phyloP scores from a whole-genome alignment of 2,113 vertebrate species.

The Alexandromys fortis region DNA sequence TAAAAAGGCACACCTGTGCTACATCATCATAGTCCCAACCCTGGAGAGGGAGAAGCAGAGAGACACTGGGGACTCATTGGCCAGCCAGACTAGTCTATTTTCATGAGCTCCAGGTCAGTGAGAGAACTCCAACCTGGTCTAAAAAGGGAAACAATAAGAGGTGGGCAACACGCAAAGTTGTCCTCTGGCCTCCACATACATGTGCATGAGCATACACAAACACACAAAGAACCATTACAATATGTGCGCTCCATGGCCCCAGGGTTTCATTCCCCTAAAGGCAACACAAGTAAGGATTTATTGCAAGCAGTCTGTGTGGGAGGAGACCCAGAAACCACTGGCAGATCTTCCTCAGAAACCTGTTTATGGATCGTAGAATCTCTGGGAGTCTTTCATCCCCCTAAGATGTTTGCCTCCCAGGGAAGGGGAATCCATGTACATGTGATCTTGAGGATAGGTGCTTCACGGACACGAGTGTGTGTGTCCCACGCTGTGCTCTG shows the following conservation, averaged over 20 bases:
- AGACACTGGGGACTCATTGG: not conserved
- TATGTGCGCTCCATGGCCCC: not conserved
- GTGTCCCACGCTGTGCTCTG: not conserved
- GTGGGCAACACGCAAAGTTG: not conserved
- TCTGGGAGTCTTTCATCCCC: not conserved
- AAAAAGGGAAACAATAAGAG: not conserved
- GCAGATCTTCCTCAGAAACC: not conserved
- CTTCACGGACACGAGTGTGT: accelerated
- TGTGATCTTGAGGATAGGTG: not conserved
- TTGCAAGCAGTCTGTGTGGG: not conserved
- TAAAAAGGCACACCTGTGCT: not conserved
- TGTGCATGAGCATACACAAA: not conserved
- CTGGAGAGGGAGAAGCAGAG: not conserved
- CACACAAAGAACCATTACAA: not conserved
- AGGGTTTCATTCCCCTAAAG: not conserved
- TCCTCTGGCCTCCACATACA: not conserved
- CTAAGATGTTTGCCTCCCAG: not conserved
- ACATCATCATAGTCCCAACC: not conserved
- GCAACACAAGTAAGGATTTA: not conserved
- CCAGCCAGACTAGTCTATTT: too few species aligned
- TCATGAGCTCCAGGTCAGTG: not conserved
- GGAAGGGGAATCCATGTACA: not conserved
- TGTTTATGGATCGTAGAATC: not conserved
- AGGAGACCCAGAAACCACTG: not conserved
- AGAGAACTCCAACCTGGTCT: not conserved